Evolutionary conservation across 2,888 invertebrate species (phyloP).

Genomic region (Syrphus vitripennis): DNA sequence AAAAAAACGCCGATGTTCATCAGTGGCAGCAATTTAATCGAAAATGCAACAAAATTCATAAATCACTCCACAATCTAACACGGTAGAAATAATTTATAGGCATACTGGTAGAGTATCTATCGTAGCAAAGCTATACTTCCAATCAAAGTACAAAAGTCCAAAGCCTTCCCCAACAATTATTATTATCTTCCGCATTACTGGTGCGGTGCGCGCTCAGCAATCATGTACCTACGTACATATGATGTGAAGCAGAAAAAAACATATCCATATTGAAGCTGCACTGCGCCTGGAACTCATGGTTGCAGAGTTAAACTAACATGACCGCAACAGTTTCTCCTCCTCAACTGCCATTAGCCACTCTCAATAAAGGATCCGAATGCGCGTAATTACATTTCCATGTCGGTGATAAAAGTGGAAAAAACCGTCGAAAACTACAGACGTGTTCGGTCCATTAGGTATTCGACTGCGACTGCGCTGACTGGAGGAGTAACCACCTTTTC

Average conservation of each 20-base stretch:
- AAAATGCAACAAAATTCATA: slow-evolving; percentile 36
- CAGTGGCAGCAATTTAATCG: slow-evolving; percentile 35
- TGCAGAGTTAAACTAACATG: slow-evolving; percentile 32
- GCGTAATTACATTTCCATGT: slow-evolving; percentile 71
- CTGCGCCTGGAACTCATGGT: not conserved
- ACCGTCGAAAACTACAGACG: slow-evolving; percentile 34
- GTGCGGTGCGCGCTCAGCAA: slow-evolving; percentile 27
- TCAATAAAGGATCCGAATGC: slow-evolving; percentile 64
- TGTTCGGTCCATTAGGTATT: slow-evolving; percentile 65
- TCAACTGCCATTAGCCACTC: slow-evolving; percentile 47
- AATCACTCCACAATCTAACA: slow-evolving; percentile 52
- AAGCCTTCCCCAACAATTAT: slow-evolving; percentile 47
- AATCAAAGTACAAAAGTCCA: slow-evolving; percentile 43
- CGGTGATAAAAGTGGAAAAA: slow-evolving; percentile 62
- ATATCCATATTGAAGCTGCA: slow-evolving; percentile 4
- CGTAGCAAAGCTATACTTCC: not conserved
- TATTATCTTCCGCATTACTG: slow-evolving; percentile 64
- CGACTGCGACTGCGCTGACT: slow-evolving; percentile 32
- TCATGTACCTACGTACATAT: slow-evolving; percentile 37
- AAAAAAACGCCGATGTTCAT: not conserved
- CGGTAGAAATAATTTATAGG: slow-evolving; percentile 13
- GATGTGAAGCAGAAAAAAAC: slow-evolving; percentile 41
- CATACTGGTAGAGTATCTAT: not conserved
- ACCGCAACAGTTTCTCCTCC: slow-evolving; percentile 13
- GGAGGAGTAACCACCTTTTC: slow-evolving; percentile 18